Evolutionary conservation across 2,888 invertebrate genomes (phyloP), one percentile per base, ranked within the genome.

Genomic region (Aleiodes alternator): DNA sequence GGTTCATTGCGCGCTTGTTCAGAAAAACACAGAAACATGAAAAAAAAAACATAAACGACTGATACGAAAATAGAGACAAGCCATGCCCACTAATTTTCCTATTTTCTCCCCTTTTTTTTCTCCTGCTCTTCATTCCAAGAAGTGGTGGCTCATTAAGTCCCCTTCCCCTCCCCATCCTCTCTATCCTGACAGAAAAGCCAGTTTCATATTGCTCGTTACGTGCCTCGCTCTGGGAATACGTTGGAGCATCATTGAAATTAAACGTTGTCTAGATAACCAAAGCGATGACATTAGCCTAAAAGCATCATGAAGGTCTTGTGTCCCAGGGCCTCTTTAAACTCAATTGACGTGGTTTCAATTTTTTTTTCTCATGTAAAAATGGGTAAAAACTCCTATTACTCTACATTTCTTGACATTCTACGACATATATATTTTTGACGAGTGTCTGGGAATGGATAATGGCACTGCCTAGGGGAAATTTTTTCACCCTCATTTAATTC

Each of bases 191-290:
- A 11, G 43, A 43, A 43, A 9, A 68, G 72, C 71, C 56, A 29
- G 57, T 74, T 74, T 61, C 56, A 61, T 64, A 64, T 71, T 68
- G 61, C 69, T 56, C 61, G 48, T 73, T 50, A 68, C 38, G 70
- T 57, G 53, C 34, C 64, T 16, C 43, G 64, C 16, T 38, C 16
- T 43, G 64, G 64, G 23, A 48, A 48, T 64, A 73, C 64, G 11
- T 51, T 48, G 70, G 34, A 56, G 16, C 53, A 61, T 34, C 55
- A 68, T 64, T 68, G 61, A 55, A 71, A 71, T 73, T 75, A 69
- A 71, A 72, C 55, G 64, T 73, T 59, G 69, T 75, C 69, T 64
- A 73, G 72, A 76, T 76, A 78, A 78, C 72, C 72, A 34, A 43
- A 61, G 14, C 68, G 61, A 71, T 68, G 68, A 68, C 31, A 51